Evolutionary conservation across 2,797 vertebrate species (phyloP).

Genomic region (Valencia hispanica): DNA sequence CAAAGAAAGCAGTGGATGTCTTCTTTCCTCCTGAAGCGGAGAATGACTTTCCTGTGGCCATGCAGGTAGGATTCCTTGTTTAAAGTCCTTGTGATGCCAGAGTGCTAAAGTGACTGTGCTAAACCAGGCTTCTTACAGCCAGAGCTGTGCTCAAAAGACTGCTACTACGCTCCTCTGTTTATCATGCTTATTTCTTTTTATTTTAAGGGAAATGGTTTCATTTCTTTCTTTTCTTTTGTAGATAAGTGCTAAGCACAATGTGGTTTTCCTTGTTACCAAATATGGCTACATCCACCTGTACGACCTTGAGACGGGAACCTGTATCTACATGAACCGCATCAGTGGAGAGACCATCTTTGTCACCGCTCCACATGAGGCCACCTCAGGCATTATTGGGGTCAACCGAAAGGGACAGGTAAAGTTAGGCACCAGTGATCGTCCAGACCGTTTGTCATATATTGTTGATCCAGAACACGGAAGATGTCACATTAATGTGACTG

Average conservation of each 20-base stretch:
- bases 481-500: background rate
- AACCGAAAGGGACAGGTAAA: constrained; percentile 98
- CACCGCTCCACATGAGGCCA: constrained; percentile 95
- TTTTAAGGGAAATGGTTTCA: background rate
- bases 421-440: constrained; percentile 18
- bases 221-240: constrained; percentile 61
- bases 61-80: constrained; percentile 89
- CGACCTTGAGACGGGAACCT: constrained; percentile 97
- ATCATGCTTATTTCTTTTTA: background rate
- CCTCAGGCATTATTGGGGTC: constrained; percentile 97
- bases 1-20: constrained; percentile 99
- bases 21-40: constrained; percentile 99
- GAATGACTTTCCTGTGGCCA: constrained; percentile 98
- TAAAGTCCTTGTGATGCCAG: no score
- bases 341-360: constrained; percentile 99
- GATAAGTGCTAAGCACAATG: constrained; percentile 97
- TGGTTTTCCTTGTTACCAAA: constrained; percentile 98
- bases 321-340: constrained; percentile 99
- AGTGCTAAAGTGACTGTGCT: no score
- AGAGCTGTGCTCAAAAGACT: no score
- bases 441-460: background rate
- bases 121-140: no score
- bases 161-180: background rate
- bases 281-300: constrained; percentile 98
- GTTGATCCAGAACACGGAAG: background rate